Conservation (phyloP, 2,888 invertebrate species). For the Syrphus vitripennis region DNA sequence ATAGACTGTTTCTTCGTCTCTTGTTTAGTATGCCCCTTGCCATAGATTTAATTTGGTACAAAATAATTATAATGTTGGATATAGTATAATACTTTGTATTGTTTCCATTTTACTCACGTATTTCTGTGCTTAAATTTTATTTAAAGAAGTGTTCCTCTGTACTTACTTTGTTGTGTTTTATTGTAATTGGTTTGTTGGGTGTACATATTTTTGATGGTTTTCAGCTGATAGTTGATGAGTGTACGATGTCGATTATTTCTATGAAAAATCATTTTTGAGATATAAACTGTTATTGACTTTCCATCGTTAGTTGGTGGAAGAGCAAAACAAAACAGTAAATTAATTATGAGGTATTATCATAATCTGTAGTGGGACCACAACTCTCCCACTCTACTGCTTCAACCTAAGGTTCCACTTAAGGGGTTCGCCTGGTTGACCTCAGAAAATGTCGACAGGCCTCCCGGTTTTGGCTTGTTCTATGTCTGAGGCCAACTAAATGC, state of each 20-base stretch:
- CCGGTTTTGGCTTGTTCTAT: too few species aligned
- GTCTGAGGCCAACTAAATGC: too few species aligned
- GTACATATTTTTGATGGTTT: slow-evolving; percentile 21
- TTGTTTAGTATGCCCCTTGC: background rate
- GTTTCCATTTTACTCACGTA: background rate
- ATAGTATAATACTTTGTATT: background rate
- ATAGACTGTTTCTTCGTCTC: slow-evolving; percentile 42
- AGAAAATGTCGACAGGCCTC: too few species aligned
- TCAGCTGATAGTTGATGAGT: slow-evolving; percentile 24
- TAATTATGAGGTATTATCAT: too few species aligned
- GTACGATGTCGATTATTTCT: slow-evolving; percentile 23
- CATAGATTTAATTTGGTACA: background rate
- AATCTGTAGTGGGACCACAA: too few species aligned
- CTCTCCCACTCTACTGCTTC: too few species aligned
- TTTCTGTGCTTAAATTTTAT: background rate
- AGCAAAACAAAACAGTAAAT: too few species aligned
- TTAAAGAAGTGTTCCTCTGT: background rate
- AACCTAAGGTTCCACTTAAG: too few species aligned
- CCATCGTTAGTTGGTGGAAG: too few species aligned
- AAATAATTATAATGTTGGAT: background rate
- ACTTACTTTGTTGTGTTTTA: slow-evolving; percentile 23
- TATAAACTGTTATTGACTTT: too few species aligned
- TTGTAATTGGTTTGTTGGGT: slow-evolving; percentile 36
- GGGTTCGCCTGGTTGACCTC: too few species aligned
- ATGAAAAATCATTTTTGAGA: background rate